Percentiles rank a stretch among this genome's conserved stretches.
phyloP scores from a whole-genome alignment of 2,797 vertebrate species.

The Linurgus olivaceus region DNA sequence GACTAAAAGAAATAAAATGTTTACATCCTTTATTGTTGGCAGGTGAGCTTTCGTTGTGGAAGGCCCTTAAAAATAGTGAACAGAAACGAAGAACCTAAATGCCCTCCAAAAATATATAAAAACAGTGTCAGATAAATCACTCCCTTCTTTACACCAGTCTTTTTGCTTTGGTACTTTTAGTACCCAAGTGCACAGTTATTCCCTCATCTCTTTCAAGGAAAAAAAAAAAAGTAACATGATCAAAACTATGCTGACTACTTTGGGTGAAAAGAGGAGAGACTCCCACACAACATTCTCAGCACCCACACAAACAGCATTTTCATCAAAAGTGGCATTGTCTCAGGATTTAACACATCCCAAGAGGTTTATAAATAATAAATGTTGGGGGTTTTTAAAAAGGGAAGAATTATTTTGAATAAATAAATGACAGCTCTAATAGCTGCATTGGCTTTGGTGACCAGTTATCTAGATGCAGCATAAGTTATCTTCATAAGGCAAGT shows the following conservation, averaged over 20 bases:
- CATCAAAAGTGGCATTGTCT: constrained; percentile 22
- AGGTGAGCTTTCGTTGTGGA: constrained; percentile 24
- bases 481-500: constrained; percentile 48
- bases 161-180: constrained; percentile 21
- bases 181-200: constrained; percentile 31
- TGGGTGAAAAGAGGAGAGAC: not conserved
- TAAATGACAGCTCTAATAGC: not conserved
- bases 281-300: not conserved
- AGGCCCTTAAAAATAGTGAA: constrained; percentile 52
- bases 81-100: not conserved
- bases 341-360: not conserved
- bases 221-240: not conserved
- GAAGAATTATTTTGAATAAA: constrained; percentile 15
- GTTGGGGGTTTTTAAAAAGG: not conserved
- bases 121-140: not conserved
- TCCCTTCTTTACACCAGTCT: constrained; percentile 7
- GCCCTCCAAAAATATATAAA: constrained; percentile 10
- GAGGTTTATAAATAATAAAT: constrained; percentile 39
- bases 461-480: not conserved
- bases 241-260: not conserved
- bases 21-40: constrained; percentile 26
- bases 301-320: not conserved
- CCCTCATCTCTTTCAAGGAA: constrained; percentile 7
- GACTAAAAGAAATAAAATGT: constrained; percentile 61
- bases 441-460: constrained; percentile 24